phyloP scores from a whole-genome alignment of 2,888 invertebrate species.

The Tanypteryx hageni region DNA sequence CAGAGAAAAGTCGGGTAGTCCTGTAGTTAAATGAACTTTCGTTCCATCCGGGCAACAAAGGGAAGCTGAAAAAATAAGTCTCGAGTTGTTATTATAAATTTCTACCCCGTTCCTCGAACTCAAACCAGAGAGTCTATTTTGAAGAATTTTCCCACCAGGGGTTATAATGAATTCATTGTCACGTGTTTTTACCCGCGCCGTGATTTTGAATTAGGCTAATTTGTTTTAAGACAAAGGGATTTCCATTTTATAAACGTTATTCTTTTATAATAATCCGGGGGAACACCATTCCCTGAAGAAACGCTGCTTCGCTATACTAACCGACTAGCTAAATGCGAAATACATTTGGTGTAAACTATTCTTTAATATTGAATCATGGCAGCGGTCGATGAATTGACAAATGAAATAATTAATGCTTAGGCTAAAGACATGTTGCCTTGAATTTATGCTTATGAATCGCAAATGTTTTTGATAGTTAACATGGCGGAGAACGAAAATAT shows the following conservation, averaged over 20 bases:
- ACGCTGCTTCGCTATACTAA: background rate
- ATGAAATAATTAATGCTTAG: too few relatives aligned
- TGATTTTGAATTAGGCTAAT: background rate
- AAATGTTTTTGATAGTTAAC: too few relatives aligned
- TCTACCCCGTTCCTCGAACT: background rate
- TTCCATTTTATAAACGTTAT: background rate
- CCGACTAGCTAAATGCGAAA: too few relatives aligned
- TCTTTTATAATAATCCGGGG: background rate
- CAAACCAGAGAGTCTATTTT: background rate
- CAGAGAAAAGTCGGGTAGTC: constrained; percentile 32
- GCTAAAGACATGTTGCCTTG: too few relatives aligned
- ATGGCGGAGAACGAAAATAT: too few relatives aligned
- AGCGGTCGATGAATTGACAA: too few relatives aligned
- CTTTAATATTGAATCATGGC: too few relatives aligned
- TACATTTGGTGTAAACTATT: too few relatives aligned
- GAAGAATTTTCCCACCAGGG: background rate
- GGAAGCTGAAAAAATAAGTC: background rate
- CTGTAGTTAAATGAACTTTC: constrained; percentile 37
- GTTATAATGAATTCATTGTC: background rate
- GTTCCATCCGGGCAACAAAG: background rate
- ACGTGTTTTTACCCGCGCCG: background rate
- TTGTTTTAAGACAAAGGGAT: background rate
- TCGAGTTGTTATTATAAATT: background rate
- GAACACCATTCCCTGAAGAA: background rate
- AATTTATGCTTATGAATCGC: too few relatives aligned